These are phyloP conservation scores for Chymomyza fuscimana DNA, from an alignment of 2,888 invertebrate species.

Conservation along the genomic window DNA sequence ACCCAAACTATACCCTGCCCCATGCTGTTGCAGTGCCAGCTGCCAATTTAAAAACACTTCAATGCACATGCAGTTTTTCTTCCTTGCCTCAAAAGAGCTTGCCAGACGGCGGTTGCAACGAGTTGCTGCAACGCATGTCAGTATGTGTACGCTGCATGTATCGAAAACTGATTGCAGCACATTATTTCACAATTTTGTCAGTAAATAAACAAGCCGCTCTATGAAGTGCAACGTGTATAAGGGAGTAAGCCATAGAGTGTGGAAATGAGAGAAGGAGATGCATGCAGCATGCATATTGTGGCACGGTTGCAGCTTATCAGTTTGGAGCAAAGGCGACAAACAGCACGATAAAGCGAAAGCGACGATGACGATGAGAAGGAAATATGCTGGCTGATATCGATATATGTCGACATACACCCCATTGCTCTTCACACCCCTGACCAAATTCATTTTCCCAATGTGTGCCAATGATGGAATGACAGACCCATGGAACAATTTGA, in stretches of 20 bases:
- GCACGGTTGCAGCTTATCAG: conserved; percentile 42
- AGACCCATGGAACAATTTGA: conserved; percentile 35
- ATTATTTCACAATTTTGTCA: conserved; percentile 69
- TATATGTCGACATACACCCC: neutral
- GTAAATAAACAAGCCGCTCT: conserved; percentile 58
- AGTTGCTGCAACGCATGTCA: neutral
- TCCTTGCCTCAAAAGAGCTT: neutral
- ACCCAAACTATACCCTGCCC: too few relatives aligned
- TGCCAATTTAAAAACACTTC: conserved; percentile 59
- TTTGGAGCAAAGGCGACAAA: conserved; percentile 50
- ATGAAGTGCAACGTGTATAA: neutral
- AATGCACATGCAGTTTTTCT: conserved; percentile 54
- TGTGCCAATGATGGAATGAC: conserved; percentile 13
- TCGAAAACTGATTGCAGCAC: conserved; percentile 67
- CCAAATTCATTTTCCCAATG: neutral
- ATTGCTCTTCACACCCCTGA: neutral
- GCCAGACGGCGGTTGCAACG: conserved; percentile 6
- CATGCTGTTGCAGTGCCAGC: conserved; percentile 35
- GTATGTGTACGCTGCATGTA: conserved; percentile 38
- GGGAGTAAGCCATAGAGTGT: neutral
- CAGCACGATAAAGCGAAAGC: conserved; percentile 39
- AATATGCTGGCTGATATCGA: neutral
- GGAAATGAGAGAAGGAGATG: conserved; percentile 6
- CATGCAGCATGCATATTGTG: conserved; percentile 37
- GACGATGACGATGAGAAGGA: conserved; percentile 13